Percentiles rank a stretch among this genome's conserved stretches.
Evolutionary conservation across 2,113 vertebrate species (phyloP).

Genomic region (Lepus europaeus): DNA sequence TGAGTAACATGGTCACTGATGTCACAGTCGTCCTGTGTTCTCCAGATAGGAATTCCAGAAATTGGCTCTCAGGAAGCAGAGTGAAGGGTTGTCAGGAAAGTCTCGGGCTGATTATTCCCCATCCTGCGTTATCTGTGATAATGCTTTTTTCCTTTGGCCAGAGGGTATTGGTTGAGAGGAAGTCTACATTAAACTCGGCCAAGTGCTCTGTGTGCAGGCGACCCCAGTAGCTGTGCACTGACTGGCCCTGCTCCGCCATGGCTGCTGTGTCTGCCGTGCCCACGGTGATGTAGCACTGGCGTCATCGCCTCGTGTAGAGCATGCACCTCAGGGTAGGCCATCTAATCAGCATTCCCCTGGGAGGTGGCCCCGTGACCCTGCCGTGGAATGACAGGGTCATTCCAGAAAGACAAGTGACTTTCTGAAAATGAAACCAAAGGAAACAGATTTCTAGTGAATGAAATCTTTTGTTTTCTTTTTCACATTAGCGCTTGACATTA

Average conservation of each 20-base stretch:
- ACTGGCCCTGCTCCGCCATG: background rate
- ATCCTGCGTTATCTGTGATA: background rate
- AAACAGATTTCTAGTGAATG: background rate
- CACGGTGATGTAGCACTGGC: background rate
- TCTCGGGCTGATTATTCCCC: background rate
- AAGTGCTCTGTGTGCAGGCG: background rate
- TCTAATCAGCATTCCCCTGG: background rate
- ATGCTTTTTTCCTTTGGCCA: slow-evolving; percentile 25
- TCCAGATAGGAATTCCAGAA: slow-evolving; percentile 40
- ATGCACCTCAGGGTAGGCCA: background rate
- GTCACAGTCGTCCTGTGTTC: background rate
- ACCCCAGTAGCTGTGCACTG: rapidly evolving
- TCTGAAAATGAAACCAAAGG: background rate
- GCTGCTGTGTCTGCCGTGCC: rapidly evolving
- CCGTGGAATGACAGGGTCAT: background rate
- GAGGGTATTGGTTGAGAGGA: background rate
- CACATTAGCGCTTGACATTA: slow-evolving; percentile 19
- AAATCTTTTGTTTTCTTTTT: slow-evolving; percentile 19
- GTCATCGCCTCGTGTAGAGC: background rate
- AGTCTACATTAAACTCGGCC: background rate
- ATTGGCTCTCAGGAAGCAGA: background rate
- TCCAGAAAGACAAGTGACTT: background rate
- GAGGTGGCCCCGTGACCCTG: background rate
- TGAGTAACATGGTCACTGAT: background rate
- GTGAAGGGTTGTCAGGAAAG: background rate